phyloP scores from a whole-genome alignment of 2,113 vertebrate genomes.

The Pluvianellus socialis region DNA sequence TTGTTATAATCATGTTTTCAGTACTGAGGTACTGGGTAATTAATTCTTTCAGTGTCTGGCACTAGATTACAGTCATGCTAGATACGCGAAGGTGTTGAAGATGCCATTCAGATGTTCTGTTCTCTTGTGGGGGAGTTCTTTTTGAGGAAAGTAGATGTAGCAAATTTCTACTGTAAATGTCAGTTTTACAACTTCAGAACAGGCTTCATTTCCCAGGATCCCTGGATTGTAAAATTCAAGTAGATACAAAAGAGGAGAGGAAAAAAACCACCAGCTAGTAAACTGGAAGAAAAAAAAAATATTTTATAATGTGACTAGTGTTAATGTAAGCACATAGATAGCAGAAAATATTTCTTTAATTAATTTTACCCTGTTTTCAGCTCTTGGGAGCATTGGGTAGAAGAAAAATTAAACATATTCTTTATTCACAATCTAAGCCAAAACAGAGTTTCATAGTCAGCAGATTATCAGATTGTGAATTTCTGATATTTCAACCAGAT shows the following conservation, averaged over 20 bases:
- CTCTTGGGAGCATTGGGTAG: neutral
- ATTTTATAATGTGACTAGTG: neutral
- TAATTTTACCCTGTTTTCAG: neutral
- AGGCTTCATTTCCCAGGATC: neutral
- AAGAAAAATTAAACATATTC: neutral
- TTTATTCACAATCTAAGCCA: neutral
- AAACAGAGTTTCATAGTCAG: neutral
- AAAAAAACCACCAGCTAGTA: neutral
- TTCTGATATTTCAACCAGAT: neutral
- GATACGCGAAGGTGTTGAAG: constrained; percentile 18
- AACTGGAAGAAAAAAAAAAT: neutral
- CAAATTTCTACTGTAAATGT: constrained; percentile 12
- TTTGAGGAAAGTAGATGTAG: neutral
- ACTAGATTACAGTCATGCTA: neutral
- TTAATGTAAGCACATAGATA: neutral
- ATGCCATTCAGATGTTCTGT: constrained; percentile 9
- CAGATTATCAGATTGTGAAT: neutral
- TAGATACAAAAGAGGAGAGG: neutral
- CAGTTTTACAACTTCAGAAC: neutral
- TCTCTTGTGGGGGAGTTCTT: neutral
- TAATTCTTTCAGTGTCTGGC: constrained; percentile 40
- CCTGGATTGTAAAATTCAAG: neutral
- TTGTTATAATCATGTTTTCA: constrained; percentile 46
- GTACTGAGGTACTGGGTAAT: constrained; percentile 11
- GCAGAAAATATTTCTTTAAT: neutral